These are phyloP conservation scores for Geotrupes spiniger DNA, from an alignment of 2,888 invertebrate species.

Conservation along the genomic window DNA sequence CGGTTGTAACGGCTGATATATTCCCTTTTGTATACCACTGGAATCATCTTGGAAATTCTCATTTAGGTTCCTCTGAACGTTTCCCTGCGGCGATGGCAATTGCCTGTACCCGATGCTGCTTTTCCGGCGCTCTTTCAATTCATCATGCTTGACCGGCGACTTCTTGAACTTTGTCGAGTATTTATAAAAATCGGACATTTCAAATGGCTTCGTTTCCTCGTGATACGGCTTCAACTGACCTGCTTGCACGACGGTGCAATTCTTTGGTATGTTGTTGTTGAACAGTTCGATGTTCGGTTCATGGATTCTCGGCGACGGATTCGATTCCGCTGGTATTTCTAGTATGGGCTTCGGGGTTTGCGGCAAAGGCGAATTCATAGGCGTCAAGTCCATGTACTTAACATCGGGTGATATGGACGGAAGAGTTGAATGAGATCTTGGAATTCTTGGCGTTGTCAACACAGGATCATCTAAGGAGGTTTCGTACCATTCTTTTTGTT, in stretches of 20 bases:
- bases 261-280: slow-evolving; percentile 70
- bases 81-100: slow-evolving; percentile 19
- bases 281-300: slow-evolving; percentile 45
- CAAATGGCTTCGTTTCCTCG: slow-evolving; percentile 94
- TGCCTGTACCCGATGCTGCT: slow-evolving; percentile 14
- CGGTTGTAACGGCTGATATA: slow-evolving; percentile 53
- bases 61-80: slow-evolving; percentile 6
- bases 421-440: slow-evolving; percentile 36
- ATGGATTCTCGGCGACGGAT: slow-evolving; percentile 42
- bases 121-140: slow-evolving; percentile 2
- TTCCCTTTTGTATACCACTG: slow-evolving; percentile 42
- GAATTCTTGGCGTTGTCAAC: slow-evolving; percentile 28
- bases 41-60: slow-evolving; percentile 23
- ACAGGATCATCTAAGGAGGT: slow-evolving; percentile 48
- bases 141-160: slow-evolving; percentile 33
- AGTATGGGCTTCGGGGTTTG: slow-evolving; percentile 39
- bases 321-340: slow-evolving; percentile 50
- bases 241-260: slow-evolving; percentile 80
- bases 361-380: slow-evolving; percentile 29
- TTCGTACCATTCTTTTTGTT: slow-evolving; percentile 52
- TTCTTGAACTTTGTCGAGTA: slow-evolving; percentile 92
- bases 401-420: slow-evolving; percentile 32
- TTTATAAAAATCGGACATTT: slow-evolving; percentile 97
- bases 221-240: slow-evolving; percentile 88
- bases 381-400: slow-evolving; percentile 26